These are phyloP conservation scores for Charina bottae DNA, from an alignment of 2,113 vertebrate genomes.

Conservation along the genomic window DNA sequence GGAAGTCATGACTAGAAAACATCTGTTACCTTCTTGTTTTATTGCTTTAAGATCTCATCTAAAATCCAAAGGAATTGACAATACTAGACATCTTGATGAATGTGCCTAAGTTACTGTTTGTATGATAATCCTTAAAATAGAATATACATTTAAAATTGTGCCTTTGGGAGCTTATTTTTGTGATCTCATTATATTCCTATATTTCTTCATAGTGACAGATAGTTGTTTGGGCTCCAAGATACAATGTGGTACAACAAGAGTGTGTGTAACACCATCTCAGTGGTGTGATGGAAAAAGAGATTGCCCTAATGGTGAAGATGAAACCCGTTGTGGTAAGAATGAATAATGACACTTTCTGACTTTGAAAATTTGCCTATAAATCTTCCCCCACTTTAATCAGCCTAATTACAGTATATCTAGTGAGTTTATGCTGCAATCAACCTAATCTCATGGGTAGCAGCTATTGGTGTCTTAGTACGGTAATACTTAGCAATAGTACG, in stretches of 20 bases:
- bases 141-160: not conserved
- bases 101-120: not conserved
- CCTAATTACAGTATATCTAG: not conserved
- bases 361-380: not conserved
- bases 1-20: too few relatives aligned
- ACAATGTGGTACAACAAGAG: slow-evolving; percentile 66
- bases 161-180: not conserved
- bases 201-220: slow-evolving; percentile 49
- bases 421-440: not conserved
- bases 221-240: slow-evolving; percentile 52
- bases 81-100: not conserved
- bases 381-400: not conserved
- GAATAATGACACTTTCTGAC: not conserved
- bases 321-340: slow-evolving; percentile 75
- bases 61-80: not conserved
- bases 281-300: slow-evolving; percentile 72
- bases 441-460: not conserved
- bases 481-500: not conserved
- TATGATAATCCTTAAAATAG: not conserved
- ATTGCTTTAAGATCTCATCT: not conserved
- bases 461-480: not conserved
- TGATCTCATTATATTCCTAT: not conserved
- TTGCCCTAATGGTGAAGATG: slow-evolving; percentile 74
- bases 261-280: slow-evolving; percentile 51
- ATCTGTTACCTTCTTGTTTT: not conserved